A percentile compares a stretch with the other conserved stretches of the same genome.
Conservation (phyloP, 2,797 vertebrate species). For the Lithobates pipiens region DNA sequence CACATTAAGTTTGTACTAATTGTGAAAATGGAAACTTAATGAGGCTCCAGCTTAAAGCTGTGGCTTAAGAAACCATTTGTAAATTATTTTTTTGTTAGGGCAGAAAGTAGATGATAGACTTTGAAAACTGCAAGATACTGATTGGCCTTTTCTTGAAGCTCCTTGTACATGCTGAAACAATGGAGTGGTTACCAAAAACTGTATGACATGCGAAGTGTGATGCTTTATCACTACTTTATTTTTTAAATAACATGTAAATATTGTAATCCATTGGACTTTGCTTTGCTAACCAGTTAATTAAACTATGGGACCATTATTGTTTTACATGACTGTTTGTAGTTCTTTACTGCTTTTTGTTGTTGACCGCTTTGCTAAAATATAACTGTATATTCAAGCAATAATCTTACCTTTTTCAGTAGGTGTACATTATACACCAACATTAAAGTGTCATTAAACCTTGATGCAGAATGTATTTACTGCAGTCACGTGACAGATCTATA, state of each 20-base stretch:
- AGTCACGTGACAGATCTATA: no score
- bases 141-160: constrained; percentile 80
- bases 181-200: constrained; percentile 81
- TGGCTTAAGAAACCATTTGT: constrained; percentile 1
- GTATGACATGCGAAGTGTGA: constrained; percentile 89
- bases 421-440: not conserved
- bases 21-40: not conserved
- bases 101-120: not conserved
- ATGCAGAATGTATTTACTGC: no score
- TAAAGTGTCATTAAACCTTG: no score
- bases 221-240: constrained; percentile 89
- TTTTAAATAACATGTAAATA: constrained; percentile 99
- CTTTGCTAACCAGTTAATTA: constrained; percentile 99
- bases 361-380: not conserved
- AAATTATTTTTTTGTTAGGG: not conserved
- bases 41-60: not conserved
- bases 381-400: not conserved
- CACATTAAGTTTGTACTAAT: constrained; percentile 24
- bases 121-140: constrained; percentile 73
- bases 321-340: constrained; percentile 71
- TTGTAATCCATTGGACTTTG: constrained; percentile 99
- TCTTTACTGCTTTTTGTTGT: not conserved
- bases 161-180: constrained; percentile 80
- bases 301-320: constrained; percentile 91
- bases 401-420: not conserved